Conservation (phyloP, 2,113 vertebrate genomes). For the Astur gentilis region DNA sequence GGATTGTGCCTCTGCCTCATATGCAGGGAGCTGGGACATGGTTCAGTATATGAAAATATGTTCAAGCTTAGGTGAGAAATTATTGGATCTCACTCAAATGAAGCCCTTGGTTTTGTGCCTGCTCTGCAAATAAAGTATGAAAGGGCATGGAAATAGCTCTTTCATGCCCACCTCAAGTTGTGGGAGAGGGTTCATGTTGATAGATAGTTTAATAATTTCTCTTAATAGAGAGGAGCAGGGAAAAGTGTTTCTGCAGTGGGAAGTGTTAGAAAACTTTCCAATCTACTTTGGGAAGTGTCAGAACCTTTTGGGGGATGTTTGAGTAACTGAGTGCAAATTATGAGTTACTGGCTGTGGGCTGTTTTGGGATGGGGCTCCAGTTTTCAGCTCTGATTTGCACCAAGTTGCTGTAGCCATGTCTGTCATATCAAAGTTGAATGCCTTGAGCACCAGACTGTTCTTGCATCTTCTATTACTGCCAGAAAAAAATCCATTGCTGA, state of each 20-base stretch:
- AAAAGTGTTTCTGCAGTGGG: neutral
- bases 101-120: neutral
- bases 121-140: neutral
- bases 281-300: neutral
- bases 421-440: neutral
- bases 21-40: neutral
- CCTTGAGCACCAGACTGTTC: neutral
- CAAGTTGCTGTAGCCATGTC: neutral
- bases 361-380: neutral
- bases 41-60: neutral
- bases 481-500: neutral
- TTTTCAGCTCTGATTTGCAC: neutral
- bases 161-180: neutral
- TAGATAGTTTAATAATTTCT: neutral
- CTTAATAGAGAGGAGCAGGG: neutral
- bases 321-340: neutral
- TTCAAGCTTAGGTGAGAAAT: neutral
- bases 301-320: neutral
- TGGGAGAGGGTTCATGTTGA: neutral
- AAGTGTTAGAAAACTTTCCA: neutral
- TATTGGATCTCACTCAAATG: neutral
- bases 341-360: neutral
- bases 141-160: neutral
- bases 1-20: neutral
- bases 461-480: neutral